Base-by-base conservation (phyloP, 2,113 vertebrate species). In the Anoplopoma fimbria region DNA sequence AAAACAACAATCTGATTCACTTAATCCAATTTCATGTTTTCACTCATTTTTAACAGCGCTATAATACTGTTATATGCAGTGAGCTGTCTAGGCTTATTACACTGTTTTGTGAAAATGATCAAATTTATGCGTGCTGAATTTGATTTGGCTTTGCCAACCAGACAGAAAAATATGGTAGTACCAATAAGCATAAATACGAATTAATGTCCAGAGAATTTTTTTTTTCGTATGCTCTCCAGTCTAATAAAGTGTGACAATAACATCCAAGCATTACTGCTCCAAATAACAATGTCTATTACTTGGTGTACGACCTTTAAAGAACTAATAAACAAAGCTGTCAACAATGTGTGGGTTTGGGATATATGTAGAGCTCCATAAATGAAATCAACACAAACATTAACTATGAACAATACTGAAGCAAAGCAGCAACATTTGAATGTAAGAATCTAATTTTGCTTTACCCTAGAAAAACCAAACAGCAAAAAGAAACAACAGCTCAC, bases 261-360 rank as follows among this genome's bases (percentile, higher is more conserved):
- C 58, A 87, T 65, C 83, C 47, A 49, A 68, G 83, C 82, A 69
- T 63, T 75, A 15, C 78, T 64, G 68, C 82, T 87, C 10, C 82
- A 86, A n/a, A n/a, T n/a, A n/a, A n/a, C n/a, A n/a, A 77, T 84
- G 60, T 84, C 69, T 88, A 88, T 92, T 92, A 90, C 84, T 74
- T 83, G 60, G 76, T 65, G 83, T 77, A 65, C 93, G 91, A 93
- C 92, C 91, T 94, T 93, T 91, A 82, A 63, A 53, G 84, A 88
- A 81, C 82, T 87, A 90, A 95, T 93, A 92, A 95, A 92, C 86
- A 91, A 64, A 55, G 47, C 76, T 92, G 90, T 85, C 80, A 88
- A 49, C 79, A 85, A 83, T 34, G 75, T 85, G 67, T 72, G 60
- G 65, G 77, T 81, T 83, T 79, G 27, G 34, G 49, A 89, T 72